These are phyloP conservation scores for Ceratina calcarata DNA, from an alignment of 1,140 invertebrate genomes.

Conservation along the genomic window DNA sequence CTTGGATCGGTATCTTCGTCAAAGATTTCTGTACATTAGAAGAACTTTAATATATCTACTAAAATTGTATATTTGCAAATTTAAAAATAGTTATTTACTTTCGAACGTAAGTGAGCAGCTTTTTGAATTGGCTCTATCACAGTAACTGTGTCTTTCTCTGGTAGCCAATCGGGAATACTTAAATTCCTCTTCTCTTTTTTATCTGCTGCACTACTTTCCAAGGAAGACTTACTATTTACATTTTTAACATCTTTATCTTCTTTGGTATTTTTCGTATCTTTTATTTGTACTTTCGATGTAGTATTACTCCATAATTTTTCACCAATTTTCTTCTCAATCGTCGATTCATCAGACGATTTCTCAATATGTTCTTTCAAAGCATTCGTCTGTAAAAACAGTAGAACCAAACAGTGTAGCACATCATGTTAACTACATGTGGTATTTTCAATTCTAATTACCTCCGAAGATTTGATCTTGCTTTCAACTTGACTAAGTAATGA, in stretches of 20 bases:
- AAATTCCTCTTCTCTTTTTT: constrained; percentile 55
- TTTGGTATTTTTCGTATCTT: constrained; percentile 15
- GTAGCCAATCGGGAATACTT: constrained; percentile 76
- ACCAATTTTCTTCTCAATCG: constrained; percentile 58
- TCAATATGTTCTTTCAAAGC: constrained; percentile 14
- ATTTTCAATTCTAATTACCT: constrained; percentile 64
- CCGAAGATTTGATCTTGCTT: constrained; percentile 78
- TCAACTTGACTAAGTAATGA: constrained; percentile 82
- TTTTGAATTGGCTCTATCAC: constrained; percentile 83
- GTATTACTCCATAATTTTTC: constrained; percentile 50
- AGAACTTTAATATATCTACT: constrained; percentile 13
- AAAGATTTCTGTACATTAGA: constrained; percentile 79
- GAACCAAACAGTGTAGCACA: constrained; percentile 18
- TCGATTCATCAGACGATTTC: constrained; percentile 2
- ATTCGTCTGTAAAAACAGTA: constrained; percentile 48
- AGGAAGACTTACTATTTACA: not conserved
- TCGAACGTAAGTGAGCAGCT: constrained; percentile 83
- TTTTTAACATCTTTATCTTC: not conserved
- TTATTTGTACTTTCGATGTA: constrained; percentile 29
- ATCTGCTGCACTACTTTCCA: not conserved
- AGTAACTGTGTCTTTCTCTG: constrained; percentile 78
- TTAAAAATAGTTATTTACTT: constrained; percentile 74
- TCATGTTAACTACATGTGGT: constrained; percentile 3
- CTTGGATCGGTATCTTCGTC: constrained; percentile 80
- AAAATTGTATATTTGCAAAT: too few species aligned